Conservation (phyloP, 2,113 vertebrate species). For the Pica pica region DNA sequence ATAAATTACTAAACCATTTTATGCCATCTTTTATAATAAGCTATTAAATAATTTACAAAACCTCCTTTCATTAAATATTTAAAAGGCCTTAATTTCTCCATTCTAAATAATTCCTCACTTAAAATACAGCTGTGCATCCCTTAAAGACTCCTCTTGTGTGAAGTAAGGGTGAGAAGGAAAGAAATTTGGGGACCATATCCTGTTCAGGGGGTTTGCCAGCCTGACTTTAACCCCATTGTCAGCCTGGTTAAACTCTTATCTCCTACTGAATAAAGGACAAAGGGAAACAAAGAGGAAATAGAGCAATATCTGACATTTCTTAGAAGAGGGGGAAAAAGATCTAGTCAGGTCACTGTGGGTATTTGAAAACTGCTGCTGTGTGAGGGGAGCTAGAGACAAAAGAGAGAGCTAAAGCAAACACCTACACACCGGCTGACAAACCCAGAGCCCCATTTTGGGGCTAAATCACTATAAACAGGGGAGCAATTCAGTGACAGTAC, state of each 20-base stretch:
- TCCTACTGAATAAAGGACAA: neutral
- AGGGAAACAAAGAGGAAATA: neutral
- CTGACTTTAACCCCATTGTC: neutral
- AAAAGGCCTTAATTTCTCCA: constrained; percentile 48
- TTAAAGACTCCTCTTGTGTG: neutral
- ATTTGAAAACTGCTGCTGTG: neutral
- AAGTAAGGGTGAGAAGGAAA: neutral
- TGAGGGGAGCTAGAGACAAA: neutral
- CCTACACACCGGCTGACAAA: accelerated
- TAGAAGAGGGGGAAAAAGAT: neutral
- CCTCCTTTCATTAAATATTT: constrained; percentile 54
- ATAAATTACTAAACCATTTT: constrained; percentile 49
- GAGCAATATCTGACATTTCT: neutral
- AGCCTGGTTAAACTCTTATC: neutral
- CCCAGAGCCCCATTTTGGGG: neutral
- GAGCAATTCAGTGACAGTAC: neutral
- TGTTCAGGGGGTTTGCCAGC: neutral
- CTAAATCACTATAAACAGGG: neutral
- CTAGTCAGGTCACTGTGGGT: accelerated
- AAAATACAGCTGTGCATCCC: neutral
- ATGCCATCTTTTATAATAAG: constrained; percentile 35
- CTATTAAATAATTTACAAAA: constrained; percentile 61
- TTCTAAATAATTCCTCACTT: constrained; percentile 10
- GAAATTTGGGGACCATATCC: neutral
- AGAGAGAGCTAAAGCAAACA: neutral